Percentiles rank a stretch among this genome's conserved stretches.
These are phyloP conservation scores for Brachionus calyciflorus DNA, from an alignment of 1,140 invertebrate genomes.

Conservation along the genomic window DNA sequence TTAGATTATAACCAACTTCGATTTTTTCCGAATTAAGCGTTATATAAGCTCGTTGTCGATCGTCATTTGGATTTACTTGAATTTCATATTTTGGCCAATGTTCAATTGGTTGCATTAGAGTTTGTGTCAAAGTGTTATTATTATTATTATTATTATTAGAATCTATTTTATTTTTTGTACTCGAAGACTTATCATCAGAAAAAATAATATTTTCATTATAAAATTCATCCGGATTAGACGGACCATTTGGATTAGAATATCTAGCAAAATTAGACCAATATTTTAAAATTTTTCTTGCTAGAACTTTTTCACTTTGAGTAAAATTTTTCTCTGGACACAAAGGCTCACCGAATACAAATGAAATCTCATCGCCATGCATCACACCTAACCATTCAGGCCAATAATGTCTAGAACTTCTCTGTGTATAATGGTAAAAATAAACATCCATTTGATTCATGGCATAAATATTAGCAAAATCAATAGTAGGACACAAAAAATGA, in stretches of 20 bases:
- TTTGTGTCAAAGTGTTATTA: not conserved
- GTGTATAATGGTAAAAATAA: slow-evolving; percentile 91
- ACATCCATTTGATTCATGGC: slow-evolving; percentile 73
- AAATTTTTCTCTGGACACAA: slow-evolving; percentile 72
- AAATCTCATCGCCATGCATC: slow-evolving; percentile 69
- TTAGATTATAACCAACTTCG: slow-evolving; percentile 2
- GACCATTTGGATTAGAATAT: slow-evolving; percentile 52
- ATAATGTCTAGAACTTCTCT: slow-evolving; percentile 59
- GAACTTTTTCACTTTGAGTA: slow-evolving; percentile 70
- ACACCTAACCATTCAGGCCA: slow-evolving; percentile 46
- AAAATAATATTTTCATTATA: not conserved
- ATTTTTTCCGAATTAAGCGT: slow-evolving; percentile 36
- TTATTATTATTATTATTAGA: not conserved
- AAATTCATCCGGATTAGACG: not conserved
- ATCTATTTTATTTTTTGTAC: not conserved
- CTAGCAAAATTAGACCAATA: slow-evolving; percentile 85
- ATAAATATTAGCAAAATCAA: slow-evolving; percentile 84
- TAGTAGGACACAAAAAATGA: slow-evolving; percentile 90
- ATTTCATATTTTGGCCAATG: slow-evolving; percentile 40
- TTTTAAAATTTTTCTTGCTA: slow-evolving; percentile 78
- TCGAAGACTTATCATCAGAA: not conserved
- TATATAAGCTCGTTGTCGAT: slow-evolving; percentile 26
- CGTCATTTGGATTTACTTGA: not conserved
- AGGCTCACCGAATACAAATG: slow-evolving; percentile 84
- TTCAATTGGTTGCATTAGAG: slow-evolving; percentile 6